Percentiles rank a stretch among this genome's conserved stretches.
Conservation (phyloP, 2,888 invertebrate species). For the Meta bourneti region DNA sequence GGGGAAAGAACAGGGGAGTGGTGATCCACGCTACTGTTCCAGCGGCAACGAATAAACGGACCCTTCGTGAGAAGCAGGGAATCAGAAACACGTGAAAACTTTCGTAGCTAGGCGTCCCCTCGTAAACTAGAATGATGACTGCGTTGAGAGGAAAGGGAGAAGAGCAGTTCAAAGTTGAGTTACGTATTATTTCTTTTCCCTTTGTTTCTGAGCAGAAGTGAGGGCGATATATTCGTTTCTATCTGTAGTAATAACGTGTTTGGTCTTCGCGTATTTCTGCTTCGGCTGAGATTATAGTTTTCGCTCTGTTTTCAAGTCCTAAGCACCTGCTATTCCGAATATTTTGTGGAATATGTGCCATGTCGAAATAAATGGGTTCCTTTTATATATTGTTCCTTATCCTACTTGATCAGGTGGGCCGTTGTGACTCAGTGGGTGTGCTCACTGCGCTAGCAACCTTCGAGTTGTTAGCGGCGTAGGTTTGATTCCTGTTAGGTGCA, state of each 20-base stretch:
- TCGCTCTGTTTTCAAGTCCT: too few relatives aligned
- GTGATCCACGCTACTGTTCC: not conserved
- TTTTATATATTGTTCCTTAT: too few relatives aligned
- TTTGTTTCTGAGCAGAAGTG: constrained; percentile 4
- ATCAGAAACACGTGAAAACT: constrained; percentile 58
- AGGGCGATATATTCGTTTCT: too few relatives aligned
- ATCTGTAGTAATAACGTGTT: not conserved
- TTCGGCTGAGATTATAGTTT: constrained; percentile 26
- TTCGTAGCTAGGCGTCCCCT: not conserved
- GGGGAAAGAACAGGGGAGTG: not conserved
- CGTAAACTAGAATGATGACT: constrained; percentile 51
- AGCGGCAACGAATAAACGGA: not conserved
- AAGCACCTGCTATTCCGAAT: too few relatives aligned
- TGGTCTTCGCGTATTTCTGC: constrained; percentile 15
- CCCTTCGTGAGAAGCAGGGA: constrained; percentile 41
- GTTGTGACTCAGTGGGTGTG: too few relatives aligned
- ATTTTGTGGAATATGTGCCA: too few relatives aligned
- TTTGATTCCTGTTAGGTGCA: too few relatives aligned
- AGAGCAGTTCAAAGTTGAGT: constrained; percentile 37
- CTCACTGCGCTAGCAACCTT: too few relatives aligned
- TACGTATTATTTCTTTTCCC: constrained; percentile 17
- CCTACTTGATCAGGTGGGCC: too few relatives aligned
- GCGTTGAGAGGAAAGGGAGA: constrained; percentile 7
- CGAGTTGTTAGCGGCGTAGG: too few relatives aligned
- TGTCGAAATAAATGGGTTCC: too few relatives aligned